phyloP scores from a whole-genome alignment of 2,797 vertebrate species.

The Anniella stebbinsi region DNA sequence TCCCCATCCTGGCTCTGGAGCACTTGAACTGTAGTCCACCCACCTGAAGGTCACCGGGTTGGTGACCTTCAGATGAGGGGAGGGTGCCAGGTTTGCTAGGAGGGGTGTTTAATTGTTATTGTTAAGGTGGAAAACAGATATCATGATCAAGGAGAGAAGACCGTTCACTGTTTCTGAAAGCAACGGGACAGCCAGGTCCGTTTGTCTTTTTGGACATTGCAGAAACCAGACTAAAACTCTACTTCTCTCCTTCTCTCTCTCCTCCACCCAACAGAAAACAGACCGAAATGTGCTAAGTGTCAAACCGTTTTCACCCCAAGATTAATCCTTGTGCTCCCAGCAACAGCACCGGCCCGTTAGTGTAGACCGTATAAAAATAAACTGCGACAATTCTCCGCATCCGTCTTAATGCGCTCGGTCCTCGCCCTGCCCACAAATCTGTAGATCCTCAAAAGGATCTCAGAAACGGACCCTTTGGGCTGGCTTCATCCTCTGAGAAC shows the following conservation, averaged over 20 bases:
- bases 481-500: conserved; percentile 25
- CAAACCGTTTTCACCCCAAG: neutral
- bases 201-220: neutral
- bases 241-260: neutral
- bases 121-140: no score
- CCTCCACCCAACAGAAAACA: neutral
- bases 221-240: neutral
- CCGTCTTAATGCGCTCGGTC: neutral
- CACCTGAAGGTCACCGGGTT: no score
- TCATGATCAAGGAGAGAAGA: no score
- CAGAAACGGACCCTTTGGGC: neutral
- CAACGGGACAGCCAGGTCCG: neutral
- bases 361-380: conserved; percentile 22
- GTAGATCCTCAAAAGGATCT: conserved; percentile 31
- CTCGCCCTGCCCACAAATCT: neutral
- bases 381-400: conserved; percentile 13
- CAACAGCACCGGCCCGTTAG: conserved; percentile 21
- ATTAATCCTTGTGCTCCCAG: conserved; percentile 8
- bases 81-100: no score
- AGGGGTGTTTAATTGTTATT: no score
- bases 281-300: neutral
- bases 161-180: neutral
- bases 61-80: no score
- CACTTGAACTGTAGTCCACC: no score
- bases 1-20: no score